These are phyloP conservation scores for Drosophila picticornis DNA, from an alignment of 2,888 invertebrate species.

Conservation along the genomic window DNA sequence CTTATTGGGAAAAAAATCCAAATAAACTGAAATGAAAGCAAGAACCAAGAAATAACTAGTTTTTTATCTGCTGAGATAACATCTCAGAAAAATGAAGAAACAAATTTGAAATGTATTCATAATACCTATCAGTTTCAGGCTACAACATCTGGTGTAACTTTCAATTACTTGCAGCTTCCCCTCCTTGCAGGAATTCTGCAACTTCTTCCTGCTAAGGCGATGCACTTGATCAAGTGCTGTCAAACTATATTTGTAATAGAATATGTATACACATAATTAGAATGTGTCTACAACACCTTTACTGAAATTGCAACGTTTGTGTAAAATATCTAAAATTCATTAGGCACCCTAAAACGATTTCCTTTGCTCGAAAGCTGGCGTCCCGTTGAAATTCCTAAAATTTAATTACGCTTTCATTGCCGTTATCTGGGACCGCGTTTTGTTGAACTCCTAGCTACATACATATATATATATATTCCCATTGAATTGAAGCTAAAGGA, in stretches of 20 bases:
- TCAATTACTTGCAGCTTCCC: neutral
- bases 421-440: slow-evolving; percentile 26
- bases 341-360: neutral
- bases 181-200: too few species aligned
- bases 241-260: neutral
- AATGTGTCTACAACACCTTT: neutral
- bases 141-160: neutral
- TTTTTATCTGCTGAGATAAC: neutral
- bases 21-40: neutral
- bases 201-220: neutral
- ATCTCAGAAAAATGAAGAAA: too few species aligned
- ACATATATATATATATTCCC: slow-evolving; percentile 14
- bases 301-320: neutral
- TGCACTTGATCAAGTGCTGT: neutral
- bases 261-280: neutral
- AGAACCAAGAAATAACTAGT: neutral
- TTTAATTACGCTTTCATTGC: slow-evolving; percentile 69
- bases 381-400: slow-evolving; percentile 46
- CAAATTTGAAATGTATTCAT: neutral
- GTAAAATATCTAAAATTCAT: neutral
- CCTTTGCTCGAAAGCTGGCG: neutral
- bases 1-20: neutral
- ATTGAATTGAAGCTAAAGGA: slow-evolving; percentile 62
- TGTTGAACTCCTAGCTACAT: neutral
- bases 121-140: neutral